These are phyloP conservation scores for Sorex maritimensis DNA, from an alignment of 2,797 vertebrate genomes.

Conservation along the genomic window DNA sequence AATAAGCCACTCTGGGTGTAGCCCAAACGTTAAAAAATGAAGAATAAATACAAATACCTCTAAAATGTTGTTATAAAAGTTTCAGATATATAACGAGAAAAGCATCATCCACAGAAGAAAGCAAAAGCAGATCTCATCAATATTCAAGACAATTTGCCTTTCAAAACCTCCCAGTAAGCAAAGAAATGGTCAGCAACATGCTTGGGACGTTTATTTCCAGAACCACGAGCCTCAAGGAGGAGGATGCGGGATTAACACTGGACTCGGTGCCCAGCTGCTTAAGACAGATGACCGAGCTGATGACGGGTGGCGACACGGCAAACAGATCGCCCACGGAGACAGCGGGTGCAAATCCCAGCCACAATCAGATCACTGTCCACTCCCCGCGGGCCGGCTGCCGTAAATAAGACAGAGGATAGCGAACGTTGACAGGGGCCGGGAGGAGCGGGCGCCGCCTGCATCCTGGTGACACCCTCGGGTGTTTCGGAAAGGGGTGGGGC, in stretches of 20 bases:
- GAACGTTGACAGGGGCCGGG: background rate
- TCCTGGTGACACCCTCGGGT: background rate
- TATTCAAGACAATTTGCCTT: background rate
- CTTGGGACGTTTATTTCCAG: background rate
- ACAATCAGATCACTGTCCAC: background rate
- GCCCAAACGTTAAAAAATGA: too few species aligned
- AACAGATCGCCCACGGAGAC: background rate
- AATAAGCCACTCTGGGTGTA: too few species aligned
- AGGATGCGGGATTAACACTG: background rate
- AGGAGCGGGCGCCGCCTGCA: background rate
- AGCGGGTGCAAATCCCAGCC: background rate
- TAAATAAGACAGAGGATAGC: background rate
- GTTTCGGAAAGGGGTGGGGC: background rate
- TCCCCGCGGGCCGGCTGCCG: background rate
- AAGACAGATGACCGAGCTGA: background rate
- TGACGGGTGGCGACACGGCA: background rate
- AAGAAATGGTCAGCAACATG: background rate
- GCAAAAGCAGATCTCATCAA: background rate
- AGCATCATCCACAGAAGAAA: background rate
- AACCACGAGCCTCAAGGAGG: background rate
- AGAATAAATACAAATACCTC: too few species aligned
- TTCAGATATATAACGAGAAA: background rate
- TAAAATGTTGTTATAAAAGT: background rate
- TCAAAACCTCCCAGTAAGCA: background rate
- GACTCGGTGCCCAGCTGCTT: background rate